Percentiles rank a stretch among this genome's conserved stretches.
phyloP scores from a whole-genome alignment of 2,113 vertebrate genomes.

The Clupea harengus region DNA sequence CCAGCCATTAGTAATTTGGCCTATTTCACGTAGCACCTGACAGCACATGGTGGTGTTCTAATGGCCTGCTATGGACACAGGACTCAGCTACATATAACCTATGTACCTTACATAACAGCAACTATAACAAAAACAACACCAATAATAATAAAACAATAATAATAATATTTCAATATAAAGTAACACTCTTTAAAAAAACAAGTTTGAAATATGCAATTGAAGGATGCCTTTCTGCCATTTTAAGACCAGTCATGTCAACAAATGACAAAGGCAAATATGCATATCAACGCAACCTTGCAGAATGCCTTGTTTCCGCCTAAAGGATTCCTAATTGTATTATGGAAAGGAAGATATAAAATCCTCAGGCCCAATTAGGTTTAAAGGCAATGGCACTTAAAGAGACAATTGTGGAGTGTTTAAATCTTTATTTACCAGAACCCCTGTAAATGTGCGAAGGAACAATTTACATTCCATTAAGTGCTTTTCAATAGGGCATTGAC shows the following conservation, averaged over 20 bases:
- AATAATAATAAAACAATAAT: neutral
- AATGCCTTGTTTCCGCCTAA: neutral
- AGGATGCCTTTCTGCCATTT: neutral
- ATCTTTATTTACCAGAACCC: constrained; percentile 94
- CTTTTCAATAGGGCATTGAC: constrained; percentile 95
- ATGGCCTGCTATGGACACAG: neutral
- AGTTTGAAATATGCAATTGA: neutral
- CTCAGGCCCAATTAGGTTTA: constrained; percentile 84
- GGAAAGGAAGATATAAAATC: constrained; percentile 75
- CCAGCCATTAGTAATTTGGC: constrained; percentile 65
- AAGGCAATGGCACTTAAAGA: constrained; percentile 87
- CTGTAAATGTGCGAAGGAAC: constrained; percentile 84
- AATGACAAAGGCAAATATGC: neutral
- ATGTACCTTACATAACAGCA: neutral
- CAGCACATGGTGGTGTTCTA: neutral
- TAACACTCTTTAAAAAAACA: neutral
- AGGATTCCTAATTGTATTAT: constrained; percentile 41
- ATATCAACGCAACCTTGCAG: neutral
- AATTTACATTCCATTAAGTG: constrained; percentile 97
- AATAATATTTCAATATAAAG: neutral
- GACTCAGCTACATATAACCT: neutral
- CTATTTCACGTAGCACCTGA: constrained; percentile 20
- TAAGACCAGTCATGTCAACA: neutral
- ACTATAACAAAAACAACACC: neutral
- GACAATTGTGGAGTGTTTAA: constrained; percentile 88